Evolutionary conservation across 1,140 invertebrate species (phyloP).

Genomic region (Micrasema minimum): DNA sequence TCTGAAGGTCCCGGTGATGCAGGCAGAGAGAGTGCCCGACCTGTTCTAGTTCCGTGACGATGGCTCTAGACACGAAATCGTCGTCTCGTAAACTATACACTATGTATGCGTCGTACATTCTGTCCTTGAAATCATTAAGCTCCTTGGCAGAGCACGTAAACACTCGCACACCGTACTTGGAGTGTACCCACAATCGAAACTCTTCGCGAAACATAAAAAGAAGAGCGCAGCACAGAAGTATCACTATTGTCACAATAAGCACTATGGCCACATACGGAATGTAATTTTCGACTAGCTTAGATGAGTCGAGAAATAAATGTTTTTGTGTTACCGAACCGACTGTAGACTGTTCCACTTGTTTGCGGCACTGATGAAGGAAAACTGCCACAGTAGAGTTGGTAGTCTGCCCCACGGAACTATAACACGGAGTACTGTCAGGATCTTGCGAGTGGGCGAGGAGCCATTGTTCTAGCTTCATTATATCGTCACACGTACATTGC

Average conservation of each 20-base stretch:
- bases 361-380: slow-evolving; percentile 61
- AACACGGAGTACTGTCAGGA: slow-evolving; percentile 64
- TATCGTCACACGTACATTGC: slow-evolving; percentile 77
- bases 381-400: slow-evolving; percentile 65
- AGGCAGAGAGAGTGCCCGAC: slow-evolving; percentile 79
- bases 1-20: slow-evolving; percentile 80
- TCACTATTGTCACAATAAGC: slow-evolving; percentile 77
- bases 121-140: slow-evolving; percentile 67
- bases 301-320: slow-evolving; percentile 66
- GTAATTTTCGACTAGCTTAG: slow-evolving; percentile 71
- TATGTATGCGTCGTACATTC: slow-evolving; percentile 87
- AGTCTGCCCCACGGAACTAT: slow-evolving; percentile 61
- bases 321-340: slow-evolving; percentile 67
- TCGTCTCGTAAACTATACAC: slow-evolving; percentile 88
- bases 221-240: slow-evolving; percentile 79
- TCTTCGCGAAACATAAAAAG: slow-evolving; percentile 87
- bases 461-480: slow-evolving; percentile 74
- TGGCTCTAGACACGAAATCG: slow-evolving; percentile 80
- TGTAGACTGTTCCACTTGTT: slow-evolving; percentile 61
- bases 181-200: slow-evolving; percentile 88
- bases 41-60: slow-evolving; percentile 83
- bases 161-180: slow-evolving; percentile 86
- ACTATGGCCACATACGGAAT: slow-evolving; percentile 84
- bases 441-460: slow-evolving; percentile 65
- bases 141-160: slow-evolving; percentile 73